Base-by-base conservation (phyloP, 2,113 vertebrate species). In the Podiceps cristatus region DNA sequence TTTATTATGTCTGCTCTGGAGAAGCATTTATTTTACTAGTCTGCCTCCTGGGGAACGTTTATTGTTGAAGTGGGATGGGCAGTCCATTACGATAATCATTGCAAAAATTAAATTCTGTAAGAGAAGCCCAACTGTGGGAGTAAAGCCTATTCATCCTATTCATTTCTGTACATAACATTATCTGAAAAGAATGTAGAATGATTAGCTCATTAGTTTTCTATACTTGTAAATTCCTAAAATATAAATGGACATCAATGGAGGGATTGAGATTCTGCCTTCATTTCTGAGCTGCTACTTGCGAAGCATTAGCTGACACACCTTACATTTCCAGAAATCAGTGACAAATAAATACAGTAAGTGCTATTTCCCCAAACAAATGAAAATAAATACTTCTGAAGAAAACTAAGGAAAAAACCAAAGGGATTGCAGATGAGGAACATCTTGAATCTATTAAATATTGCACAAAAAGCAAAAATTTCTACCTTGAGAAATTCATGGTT, bases 321-420 rank as follows among this genome's bases (percentile, higher is more conserved):
- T 73, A 81, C 75, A 76, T 92, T 97, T 97, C 77, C 45, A 64
- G 92, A 91, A 96, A 92, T 83, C 86, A 88, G 55, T 91, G 92
- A 86, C 66, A 92, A 90, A 98, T 96, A 93, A 95, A 80, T 90
- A 96, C 73, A 97, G 45, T 95, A 98, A 97, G 91, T 94, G 95
- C 93, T 96, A 86, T 69, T 94, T 29, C 66, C 74, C 25, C 31
- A 76, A 77, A 93, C 73, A 92, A 96, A 95, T 86, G 42, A 92
- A 98, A 98, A 91, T 69, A 89, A 75, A 67, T 93, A 69, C 37
- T 91, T 96, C 96, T 95, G 88, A 94, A 73, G 58, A 91, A 96
- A 97, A 85, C 53, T 83, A 86, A 89, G 74, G 45, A 88, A 93
- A 90, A n/a, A 77, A 67, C 86, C 18, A 84, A 96, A 94, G 64